Base-by-base conservation (phyloP, 1,140 invertebrate species). In the Riptortus pedestris region DNA sequence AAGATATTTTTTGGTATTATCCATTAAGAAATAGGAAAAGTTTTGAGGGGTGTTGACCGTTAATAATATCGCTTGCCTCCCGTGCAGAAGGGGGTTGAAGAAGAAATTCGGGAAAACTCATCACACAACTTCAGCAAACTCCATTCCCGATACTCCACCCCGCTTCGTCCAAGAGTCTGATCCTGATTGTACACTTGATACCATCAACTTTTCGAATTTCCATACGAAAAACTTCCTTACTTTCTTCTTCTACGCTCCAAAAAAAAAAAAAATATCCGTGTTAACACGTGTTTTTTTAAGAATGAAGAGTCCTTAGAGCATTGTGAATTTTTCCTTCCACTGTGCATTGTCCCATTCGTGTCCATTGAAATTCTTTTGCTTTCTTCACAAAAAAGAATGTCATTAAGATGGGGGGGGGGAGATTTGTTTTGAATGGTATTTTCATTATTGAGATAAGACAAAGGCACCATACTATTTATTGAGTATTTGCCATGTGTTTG, bases 281-380 rank as follows among this genome's bases (percentile, higher is more conserved):
- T 47, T 47, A n/a, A 47, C 45, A 47, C n/a, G 45, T 47, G 45
- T 47, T 47, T 47, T 47, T 47, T 47, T n/a, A n/a, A n/a, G n/a
- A n/a, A n/a, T n/a, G n/a, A n/a, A n/a, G n/a, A n/a, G n/a, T n/a
- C n/a, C n/a, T 22, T 20, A 18, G 45, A 47, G 45, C 18, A 47
- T 47, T 47, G 18, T 9, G 1, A 2, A 5, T 20, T 22, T 47
- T 22, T 47, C 22, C 45, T 20, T 47, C 22, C 16, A 47, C 2
- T 22, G 45, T 22, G 4, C 18, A 47, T 22, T 47, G 18, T 47
- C 16, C 18, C 45, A 2, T 4, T 9, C 12, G 45, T 5, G 45
- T 20, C 22, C 45, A 5, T 47, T 47, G n/a, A 3, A 9, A 47
- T 47, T 20, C 45, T 47, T 47, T n/a, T n/a, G n/a, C n/a, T n/a